These are phyloP conservation scores for Oxystoma pomonae DNA, from an alignment of 2,888 invertebrate genomes.

Conservation along the genomic window DNA sequence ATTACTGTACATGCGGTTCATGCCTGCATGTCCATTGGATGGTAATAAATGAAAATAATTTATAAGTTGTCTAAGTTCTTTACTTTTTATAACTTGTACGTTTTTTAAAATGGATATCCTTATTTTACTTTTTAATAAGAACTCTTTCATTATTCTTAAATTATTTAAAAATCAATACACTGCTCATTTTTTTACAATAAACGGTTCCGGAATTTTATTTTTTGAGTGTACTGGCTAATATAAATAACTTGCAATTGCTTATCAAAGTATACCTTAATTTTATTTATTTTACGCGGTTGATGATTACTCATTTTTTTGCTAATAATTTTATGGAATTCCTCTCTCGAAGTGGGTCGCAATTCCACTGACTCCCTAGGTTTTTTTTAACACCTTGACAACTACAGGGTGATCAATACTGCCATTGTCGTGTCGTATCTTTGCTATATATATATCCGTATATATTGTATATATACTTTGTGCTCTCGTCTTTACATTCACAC, in stretches of 20 bases:
- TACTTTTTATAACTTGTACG: neutral
- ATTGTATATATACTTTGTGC: neutral
- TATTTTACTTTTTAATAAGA: neutral
- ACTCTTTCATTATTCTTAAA: neutral
- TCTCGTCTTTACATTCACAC: conserved; percentile 1
- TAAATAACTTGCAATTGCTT: neutral
- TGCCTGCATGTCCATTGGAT: conserved; percentile 23
- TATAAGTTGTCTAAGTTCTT: too few relatives aligned
- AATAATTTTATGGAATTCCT: neutral
- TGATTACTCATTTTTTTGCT: neutral
- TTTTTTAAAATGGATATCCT: neutral
- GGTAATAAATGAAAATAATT: too few relatives aligned
- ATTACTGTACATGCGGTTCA: conserved; percentile 8
- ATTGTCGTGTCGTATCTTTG: neutral
- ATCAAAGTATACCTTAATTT: neutral
- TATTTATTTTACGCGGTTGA: neutral
- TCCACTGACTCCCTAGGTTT: neutral
- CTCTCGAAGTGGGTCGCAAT: neutral
- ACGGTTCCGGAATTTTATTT: neutral
- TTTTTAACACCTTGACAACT: neutral
- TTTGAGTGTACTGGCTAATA: neutral
- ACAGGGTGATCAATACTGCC: neutral
- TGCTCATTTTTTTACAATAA: neutral
- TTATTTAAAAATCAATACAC: neutral
- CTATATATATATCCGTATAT: neutral